phyloP scores from a whole-genome alignment of 2,113 vertebrate species.

The Alces alces region DNA sequence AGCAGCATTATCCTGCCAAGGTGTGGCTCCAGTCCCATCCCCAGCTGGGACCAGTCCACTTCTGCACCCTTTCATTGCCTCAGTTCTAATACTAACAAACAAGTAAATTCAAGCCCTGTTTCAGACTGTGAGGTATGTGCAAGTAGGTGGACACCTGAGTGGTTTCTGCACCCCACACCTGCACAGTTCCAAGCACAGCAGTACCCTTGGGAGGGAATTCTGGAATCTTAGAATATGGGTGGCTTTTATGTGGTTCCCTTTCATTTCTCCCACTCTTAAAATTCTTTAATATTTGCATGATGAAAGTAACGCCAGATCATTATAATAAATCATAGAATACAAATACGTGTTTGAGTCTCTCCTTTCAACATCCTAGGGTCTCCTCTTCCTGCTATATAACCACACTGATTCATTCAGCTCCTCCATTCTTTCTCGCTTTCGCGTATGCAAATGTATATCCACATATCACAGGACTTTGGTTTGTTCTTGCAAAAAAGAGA shows the following conservation, averaged over 20 bases:
- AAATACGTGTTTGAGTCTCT: background rate
- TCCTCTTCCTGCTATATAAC: background rate
- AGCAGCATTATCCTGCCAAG: background rate
- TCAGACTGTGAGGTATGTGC: background rate
- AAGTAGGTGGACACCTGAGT: background rate
- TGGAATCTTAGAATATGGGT: rapidly evolving
- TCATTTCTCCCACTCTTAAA: background rate
- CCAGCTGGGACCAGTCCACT: background rate
- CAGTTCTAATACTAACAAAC: too few relatives aligned
- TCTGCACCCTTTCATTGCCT: rapidly evolving
- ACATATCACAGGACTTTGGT: too few relatives aligned
- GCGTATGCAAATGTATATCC: background rate
- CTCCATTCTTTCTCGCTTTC: background rate
- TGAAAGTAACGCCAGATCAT: background rate
- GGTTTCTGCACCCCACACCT: background rate
- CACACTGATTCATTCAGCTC: background rate
- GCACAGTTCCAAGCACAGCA: rapidly evolving
- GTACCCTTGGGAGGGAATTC: background rate
- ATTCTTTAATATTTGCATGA: background rate
- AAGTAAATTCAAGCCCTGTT: background rate
- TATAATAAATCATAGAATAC: background rate
- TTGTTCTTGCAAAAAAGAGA: background rate
- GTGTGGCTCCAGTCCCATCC: rapidly evolving
- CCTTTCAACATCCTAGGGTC: background rate
- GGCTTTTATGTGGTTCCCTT: background rate